phyloP scores from a whole-genome alignment of 2,113 vertebrate species.

The Megalops atlanticus region DNA sequence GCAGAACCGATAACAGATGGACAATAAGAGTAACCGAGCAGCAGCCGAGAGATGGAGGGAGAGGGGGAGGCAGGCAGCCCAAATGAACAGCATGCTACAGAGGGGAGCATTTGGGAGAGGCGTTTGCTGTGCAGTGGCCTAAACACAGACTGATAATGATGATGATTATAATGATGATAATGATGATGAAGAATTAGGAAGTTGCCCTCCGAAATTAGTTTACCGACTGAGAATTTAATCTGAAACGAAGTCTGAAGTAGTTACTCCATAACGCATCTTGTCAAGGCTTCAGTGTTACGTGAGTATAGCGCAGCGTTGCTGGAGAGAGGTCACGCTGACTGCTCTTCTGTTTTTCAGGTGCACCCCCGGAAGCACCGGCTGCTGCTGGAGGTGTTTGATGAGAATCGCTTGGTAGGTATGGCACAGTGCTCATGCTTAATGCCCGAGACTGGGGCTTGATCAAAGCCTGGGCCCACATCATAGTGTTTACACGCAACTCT shows the following conservation, averaged over 20 bases:
- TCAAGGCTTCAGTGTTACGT: background rate
- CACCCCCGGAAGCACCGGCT: conserved; percentile 86
- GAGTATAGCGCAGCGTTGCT: background rate
- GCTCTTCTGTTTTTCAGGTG: conserved; percentile 73
- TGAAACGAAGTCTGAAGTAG: background rate
- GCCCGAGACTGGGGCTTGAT: background rate
- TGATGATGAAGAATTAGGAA: background rate
- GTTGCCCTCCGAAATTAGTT: background rate
- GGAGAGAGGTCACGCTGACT: background rate
- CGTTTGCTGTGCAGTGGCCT: background rate
- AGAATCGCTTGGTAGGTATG: conserved; percentile 91
- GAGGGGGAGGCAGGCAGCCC: background rate
- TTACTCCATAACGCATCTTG: background rate
- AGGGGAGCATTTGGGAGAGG: background rate
- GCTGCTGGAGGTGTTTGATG: conserved; percentile 96
- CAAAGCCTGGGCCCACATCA: background rate
- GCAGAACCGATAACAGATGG: background rate
- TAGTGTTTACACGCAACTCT: background rate
- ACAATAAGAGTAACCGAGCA: background rate
- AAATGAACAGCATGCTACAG: background rate
- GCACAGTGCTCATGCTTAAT: background rate
- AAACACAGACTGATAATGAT: background rate
- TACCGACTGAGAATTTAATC: no score
- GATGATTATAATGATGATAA: background rate
- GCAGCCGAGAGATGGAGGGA: background rate